phyloP scores from a whole-genome alignment of 2,888 invertebrate genomes.

The Dorcus parallelipipedus region DNA sequence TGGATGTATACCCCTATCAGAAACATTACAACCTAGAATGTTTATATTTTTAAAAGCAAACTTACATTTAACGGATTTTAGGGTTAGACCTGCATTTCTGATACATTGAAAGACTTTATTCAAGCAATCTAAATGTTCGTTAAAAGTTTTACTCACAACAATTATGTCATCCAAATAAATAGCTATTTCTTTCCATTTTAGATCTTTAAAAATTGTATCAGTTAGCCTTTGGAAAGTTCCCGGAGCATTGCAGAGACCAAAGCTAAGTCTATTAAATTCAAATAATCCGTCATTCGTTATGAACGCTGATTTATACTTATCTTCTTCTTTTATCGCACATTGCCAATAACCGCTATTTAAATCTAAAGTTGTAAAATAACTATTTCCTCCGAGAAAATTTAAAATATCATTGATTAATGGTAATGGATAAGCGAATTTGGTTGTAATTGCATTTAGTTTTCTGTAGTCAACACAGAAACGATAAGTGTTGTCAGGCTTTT shows the following conservation, averaged over 20 bases:
- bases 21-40: constrained; percentile 22
- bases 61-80: constrained; percentile 26
- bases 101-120: constrained; percentile 18
- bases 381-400: too few species aligned
- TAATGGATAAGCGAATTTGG: too few species aligned
- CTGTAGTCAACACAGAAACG: too few species aligned
- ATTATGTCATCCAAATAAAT: constrained; percentile 32
- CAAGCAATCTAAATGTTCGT: constrained; percentile 26
- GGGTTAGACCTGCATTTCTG: constrained; percentile 18
- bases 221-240: constrained; percentile 29
- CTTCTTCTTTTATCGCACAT: background rate
- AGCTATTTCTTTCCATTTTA: constrained; percentile 19
- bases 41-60: constrained; percentile 1
- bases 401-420: too few species aligned
- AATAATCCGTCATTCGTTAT: background rate
- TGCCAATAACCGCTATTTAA: background rate
- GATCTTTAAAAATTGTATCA: constrained; percentile 21
- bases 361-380: background rate
- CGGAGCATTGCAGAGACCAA: constrained; percentile 27
- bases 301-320: background rate
- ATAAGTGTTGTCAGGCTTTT: too few species aligned
- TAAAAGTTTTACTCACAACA: constrained; percentile 22
- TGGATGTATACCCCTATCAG: constrained; percentile 22
- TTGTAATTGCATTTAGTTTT: too few species aligned
- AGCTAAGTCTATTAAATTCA: constrained; percentile 17